phyloP scores from a whole-genome alignment of 2,113 vertebrate species.

The Pyrgilauda ruficollis region DNA sequence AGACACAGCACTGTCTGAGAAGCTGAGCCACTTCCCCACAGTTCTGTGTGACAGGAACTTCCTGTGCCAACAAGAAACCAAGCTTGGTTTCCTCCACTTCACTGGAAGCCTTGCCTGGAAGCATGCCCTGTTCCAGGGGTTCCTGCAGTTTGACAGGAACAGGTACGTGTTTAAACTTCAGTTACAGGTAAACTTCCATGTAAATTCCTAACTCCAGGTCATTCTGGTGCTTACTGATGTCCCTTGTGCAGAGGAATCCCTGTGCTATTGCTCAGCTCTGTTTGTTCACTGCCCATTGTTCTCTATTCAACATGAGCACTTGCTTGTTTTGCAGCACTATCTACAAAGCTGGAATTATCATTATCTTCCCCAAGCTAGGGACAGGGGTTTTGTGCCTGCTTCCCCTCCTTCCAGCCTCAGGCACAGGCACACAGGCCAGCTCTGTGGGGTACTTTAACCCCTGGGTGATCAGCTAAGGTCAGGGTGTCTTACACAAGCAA shows the following conservation, averaged over 20 bases:
- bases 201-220: background rate
- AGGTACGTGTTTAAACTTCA: background rate
- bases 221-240: background rate
- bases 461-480: background rate
- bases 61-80: background rate
- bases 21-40: background rate
- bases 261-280: background rate
- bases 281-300: background rate
- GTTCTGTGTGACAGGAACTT: background rate
- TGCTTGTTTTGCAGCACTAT: conserved; percentile 15
- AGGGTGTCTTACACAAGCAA: background rate
- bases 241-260: background rate
- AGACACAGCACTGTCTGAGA: background rate
- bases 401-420: background rate
- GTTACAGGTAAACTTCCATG: background rate
- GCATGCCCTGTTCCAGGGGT: background rate
- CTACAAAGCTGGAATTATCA: background rate
- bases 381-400: background rate
- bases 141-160: background rate
- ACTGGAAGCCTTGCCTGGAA: background rate
- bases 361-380: background rate
- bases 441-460: background rate
- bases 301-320: background rate
- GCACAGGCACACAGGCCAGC: background rate
- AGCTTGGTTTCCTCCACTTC: background rate